Evolutionary conservation across 2,888 invertebrate genomes (phyloP).

Genomic region (Yponomeuta cagnagella): DNA sequence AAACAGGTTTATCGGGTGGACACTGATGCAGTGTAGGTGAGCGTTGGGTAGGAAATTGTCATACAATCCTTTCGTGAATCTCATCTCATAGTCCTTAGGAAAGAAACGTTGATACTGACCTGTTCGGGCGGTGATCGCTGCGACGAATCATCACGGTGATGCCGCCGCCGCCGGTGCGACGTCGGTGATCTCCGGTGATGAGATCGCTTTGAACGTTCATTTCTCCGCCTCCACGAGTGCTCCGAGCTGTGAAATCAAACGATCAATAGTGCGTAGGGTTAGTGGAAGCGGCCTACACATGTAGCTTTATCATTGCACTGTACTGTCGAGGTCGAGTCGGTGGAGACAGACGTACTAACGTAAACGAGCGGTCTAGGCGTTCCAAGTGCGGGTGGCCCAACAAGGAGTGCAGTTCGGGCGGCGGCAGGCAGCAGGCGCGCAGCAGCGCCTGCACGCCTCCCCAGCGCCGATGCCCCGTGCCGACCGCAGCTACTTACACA

Average conservation of each 20-base stretch:
- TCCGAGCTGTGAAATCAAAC: constrained; percentile 80
- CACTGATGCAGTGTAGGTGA: constrained; percentile 46
- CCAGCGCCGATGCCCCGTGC: constrained; percentile 49
- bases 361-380: constrained; percentile 49
- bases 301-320: constrained; percentile 29
- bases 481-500: constrained; percentile 28
- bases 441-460: constrained; percentile 49
- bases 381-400: constrained; percentile 49
- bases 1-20: constrained; percentile 53
- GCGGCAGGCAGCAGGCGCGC: constrained; percentile 61
- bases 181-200: constrained; percentile 88
- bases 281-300: constrained; percentile 39
- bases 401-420: constrained; percentile 41
- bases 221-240: constrained; percentile 86
- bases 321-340: constrained; percentile 17
- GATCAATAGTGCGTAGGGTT: constrained; percentile 74
- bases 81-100: constrained; percentile 10
- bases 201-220: constrained; percentile 90
- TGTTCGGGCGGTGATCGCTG: constrained; percentile 68
- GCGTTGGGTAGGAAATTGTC: constrained; percentile 45
- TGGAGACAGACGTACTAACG: constrained; percentile 52
- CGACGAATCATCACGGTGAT: constrained; percentile 68
- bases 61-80: constrained; percentile 45
- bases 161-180: constrained; percentile 83
- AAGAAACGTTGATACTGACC: constrained; percentile 40